Conservation (phyloP, 92 coral and sea anemone genomes). For the Nematostella vectensis region DNA sequence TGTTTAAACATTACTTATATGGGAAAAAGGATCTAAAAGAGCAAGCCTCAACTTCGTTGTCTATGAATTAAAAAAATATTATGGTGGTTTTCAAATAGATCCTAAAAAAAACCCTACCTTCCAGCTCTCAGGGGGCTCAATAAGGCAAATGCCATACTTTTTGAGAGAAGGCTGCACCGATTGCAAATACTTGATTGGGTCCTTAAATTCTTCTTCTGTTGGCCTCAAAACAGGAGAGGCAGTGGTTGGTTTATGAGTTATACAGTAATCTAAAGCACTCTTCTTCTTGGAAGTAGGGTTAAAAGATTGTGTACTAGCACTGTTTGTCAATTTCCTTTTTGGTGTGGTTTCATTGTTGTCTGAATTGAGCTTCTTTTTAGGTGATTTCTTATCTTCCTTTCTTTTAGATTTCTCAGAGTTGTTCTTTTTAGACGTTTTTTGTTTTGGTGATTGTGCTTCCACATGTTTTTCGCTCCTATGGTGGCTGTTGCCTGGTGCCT, state of each 20-base stretch:
- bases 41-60: too few relatives aligned
- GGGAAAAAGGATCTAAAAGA: too few relatives aligned
- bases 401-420: background rate
- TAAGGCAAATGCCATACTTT: slow-evolving; percentile 70
- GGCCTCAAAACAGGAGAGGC: slow-evolving; percentile 61
- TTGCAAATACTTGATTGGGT: slow-evolving; percentile 67
- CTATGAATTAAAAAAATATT: too few relatives aligned
- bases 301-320: background rate
- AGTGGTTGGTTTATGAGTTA: too few relatives aligned
- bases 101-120: slow-evolving; percentile 48
- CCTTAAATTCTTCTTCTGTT: slow-evolving; percentile 79
- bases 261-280: slow-evolving; percentile 4
- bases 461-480: too few relatives aligned
- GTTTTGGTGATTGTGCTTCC: too few relatives aligned
- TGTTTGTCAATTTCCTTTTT: slow-evolving; percentile 13
- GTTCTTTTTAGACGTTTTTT: too few relatives aligned
- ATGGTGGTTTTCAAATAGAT: background rate
- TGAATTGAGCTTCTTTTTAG: background rate
- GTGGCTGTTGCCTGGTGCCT: too few relatives aligned
- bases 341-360: too few relatives aligned
- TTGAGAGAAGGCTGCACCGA: slow-evolving; percentile 41
- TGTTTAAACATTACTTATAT: too few relatives aligned
- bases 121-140: slow-evolving; percentile 94
- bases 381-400: slow-evolving; percentile 2
- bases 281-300: slow-evolving; percentile 3